Evolutionary conservation across 2,113 vertebrate genomes (phyloP).

Genomic region (Pterocles orientalis): DNA sequence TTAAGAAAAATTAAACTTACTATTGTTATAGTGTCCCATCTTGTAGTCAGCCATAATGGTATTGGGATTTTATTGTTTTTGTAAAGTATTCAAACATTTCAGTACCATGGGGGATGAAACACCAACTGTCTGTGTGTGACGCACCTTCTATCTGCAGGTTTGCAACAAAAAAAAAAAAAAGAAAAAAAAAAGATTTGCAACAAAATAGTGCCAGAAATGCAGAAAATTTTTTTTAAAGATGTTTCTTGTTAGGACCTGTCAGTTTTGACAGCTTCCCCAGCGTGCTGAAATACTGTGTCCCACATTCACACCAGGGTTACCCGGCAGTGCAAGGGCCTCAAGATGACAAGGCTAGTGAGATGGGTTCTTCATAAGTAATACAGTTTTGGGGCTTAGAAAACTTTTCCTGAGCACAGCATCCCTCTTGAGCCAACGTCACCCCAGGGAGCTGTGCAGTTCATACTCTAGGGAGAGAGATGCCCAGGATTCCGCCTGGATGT

Average conservation of each 20-base stretch:
- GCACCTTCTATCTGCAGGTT: background rate
- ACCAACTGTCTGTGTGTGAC: fast-evolving
- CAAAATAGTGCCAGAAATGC: background rate
- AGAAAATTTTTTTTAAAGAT: background rate
- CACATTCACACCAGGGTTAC: background rate
- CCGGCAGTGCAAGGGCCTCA: background rate
- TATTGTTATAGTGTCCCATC: background rate
- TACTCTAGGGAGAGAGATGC: background rate
- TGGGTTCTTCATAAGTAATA: background rate
- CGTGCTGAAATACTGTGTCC: background rate
- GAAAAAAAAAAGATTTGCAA: background rate
- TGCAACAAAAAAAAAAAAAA: background rate
- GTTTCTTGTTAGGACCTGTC: background rate
- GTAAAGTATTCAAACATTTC: background rate
- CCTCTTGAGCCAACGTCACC: background rate
- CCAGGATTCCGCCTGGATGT: too few relatives aligned
- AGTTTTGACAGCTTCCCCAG: background rate
- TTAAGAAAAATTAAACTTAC: background rate
- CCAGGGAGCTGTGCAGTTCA: fast-evolving
- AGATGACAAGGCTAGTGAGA: background rate
- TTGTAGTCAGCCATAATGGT: background rate
- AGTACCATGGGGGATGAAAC: background rate
- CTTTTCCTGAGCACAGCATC: background rate
- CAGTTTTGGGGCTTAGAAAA: background rate
- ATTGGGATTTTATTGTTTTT: background rate